A percentile compares a stretch with the other conserved stretches of the same genome.
These are phyloP conservation scores for Bryconaethiops microstoma DNA, from an alignment of 2,797 vertebrate genomes.

Conservation along the genomic window DNA sequence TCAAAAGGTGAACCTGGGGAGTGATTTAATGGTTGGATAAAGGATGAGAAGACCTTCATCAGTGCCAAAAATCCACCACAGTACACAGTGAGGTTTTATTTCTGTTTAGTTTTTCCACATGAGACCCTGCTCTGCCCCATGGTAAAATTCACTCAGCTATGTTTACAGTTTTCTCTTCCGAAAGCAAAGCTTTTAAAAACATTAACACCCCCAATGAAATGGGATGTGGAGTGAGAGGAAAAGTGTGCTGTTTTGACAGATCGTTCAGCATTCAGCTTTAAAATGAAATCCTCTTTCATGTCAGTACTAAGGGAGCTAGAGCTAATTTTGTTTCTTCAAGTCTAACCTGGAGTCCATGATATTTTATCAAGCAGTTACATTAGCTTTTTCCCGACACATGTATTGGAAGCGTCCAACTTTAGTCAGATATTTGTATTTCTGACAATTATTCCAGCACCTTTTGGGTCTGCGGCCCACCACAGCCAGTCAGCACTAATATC, in stretches of 20 bases:
- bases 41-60: constrained; percentile 50
- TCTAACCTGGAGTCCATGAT: too few relatives aligned
- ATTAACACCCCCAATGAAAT: too few relatives aligned
- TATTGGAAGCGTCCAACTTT: too few relatives aligned
- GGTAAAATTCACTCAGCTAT: background rate
- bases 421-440: too few relatives aligned
- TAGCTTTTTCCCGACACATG: too few relatives aligned
- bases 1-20: constrained; percentile 22
- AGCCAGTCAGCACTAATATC: too few relatives aligned
- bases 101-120: background rate
- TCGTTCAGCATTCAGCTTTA: background rate
- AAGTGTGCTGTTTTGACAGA: background rate
- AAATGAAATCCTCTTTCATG: background rate
- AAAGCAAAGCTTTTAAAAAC: background rate
- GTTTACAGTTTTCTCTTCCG: background rate
- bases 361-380: too few relatives aligned
- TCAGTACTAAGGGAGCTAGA: background rate
- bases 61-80: constrained; percentile 71
- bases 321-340: background rate
- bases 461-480: background rate
- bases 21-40: constrained; percentile 18
- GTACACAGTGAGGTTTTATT: background rate
- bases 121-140: background rate
- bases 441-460: constrained; percentile 51
- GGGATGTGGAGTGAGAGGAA: too few relatives aligned